Base-by-base conservation (phyloP, 92 coral and sea anemone species). In the Epizoanthus rinbou region DNA sequence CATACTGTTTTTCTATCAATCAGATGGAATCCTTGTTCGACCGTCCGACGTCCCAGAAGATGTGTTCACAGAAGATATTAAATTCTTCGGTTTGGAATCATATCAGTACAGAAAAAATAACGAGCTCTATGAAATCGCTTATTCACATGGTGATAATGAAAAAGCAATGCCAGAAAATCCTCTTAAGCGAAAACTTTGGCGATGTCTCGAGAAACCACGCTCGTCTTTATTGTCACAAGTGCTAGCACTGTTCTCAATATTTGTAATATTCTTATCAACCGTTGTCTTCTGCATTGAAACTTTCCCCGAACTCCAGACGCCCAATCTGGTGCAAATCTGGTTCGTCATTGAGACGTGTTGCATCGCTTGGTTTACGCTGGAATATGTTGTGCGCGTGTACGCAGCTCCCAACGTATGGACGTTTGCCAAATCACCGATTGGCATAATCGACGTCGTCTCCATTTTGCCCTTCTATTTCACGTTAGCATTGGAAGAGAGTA, bases 1-100 rank as follows among this genome's bases (percentile, higher is more conserved):
- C 65, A 94, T 96, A 63, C 28, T 96, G 70, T 96, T 96, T 68
- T 96, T 91, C 76, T 96, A 96, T 85, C 99, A 96, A 57, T 94
- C 99, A 7, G 84, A 91, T 9, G 99, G 99, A 11, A 96, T 96
- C n/a, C 90, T 96, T 1, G 87, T 96, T 14, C 93, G 93, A 63
- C 98, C 99, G 4, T 92, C 88, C 0, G 93, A 90, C 19, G 88
- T 96, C 23, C 88, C 94, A 41, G 94, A 90, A 50, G 92, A 89
- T 4, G 57, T 80, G 3, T 96, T 94, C 70, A 45, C 69, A n/a
- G 85, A 87, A 23, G 99, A 96, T 39, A 75, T 96, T 11, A 87
- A 89, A 33, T 96, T 96, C 75, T 96, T 79, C 82, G 99, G 91
- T 10, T 73, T 93, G 54, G 80, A 71, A 16, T 18, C 67, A 7